Evolutionary conservation across 2,888 invertebrate species (phyloP), one percentile per base, ranked within the genome.

Genomic region (Tuberolachnus salignus): DNA sequence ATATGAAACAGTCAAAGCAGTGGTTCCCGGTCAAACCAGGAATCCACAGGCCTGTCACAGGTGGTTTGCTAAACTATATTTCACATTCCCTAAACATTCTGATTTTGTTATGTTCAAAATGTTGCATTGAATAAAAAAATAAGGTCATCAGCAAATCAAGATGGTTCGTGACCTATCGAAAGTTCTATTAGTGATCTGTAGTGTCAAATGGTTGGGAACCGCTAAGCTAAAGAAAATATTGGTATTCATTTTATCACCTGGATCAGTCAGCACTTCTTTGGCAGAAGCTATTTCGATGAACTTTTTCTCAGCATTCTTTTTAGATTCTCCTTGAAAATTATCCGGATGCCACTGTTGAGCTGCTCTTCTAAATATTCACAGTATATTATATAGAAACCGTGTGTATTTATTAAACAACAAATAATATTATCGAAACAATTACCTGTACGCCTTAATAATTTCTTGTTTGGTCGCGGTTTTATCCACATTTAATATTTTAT

Each of bases 311-410:
- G 99, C 99, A 71, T 91, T 88, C 85, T 96, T 94, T 87, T 98
- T 98, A 85, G 95, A 95, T 82, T 94, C 93, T 70, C 89, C 89
- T 73, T 89, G 89, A 86, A 92, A 98, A 87, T 94, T 96, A 87
- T 99, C 99, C 0, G 99, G 99, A 88, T 99, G 99, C 98, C 98
- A 99, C 86, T 97, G 94, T 86, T 96, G 95, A 16, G 99, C 99
- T 72, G 95, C 91, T 87, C 95, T 96, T 82, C 98, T 86, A 84
- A 86, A 89, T 8, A 80, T 57, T 26, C 6, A 16, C 0, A 78
- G 71, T 16, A 71, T 21, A 51, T 80, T 49, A 26, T 6, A 55
- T 55, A 49, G 11, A 23, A n/a, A 6, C 14, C 21, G 44, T 59
- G 16, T 16, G 16, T 63, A 3, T 16, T 53, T 44, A 19, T 46